These are phyloP conservation scores for Coptotermes formosanus DNA, from an alignment of 1,140 invertebrate genomes.

Conservation along the genomic window DNA sequence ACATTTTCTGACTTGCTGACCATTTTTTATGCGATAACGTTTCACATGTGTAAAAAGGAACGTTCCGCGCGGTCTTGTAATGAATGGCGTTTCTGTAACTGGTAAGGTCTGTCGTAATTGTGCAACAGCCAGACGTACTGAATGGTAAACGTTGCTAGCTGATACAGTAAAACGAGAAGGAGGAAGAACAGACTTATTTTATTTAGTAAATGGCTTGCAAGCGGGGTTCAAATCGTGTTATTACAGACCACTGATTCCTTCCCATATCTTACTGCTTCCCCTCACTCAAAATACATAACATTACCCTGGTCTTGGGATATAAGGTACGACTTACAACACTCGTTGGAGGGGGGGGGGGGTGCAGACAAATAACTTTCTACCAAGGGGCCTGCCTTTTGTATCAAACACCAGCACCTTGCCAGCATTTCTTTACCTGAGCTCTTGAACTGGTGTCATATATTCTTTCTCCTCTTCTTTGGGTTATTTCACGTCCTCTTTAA, in stretches of 20 bases:
- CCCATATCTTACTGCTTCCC: neutral
- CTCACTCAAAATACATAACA: neutral
- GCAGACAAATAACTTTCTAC: neutral
- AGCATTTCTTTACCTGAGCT: neutral
- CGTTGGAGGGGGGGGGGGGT: neutral
- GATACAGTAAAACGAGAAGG: neutral
- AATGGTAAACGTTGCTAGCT: neutral
- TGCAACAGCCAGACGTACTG: neutral
- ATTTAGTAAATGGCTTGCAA: conserved; percentile 2
- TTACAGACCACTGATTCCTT: conserved; percentile 9
- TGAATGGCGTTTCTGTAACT: neutral
- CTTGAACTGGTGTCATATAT: neutral
- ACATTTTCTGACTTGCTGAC: too few relatives aligned
- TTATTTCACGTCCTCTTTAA: neutral
- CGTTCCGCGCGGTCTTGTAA: neutral
- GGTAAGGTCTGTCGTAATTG: neutral
- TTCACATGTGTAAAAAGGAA: too few relatives aligned
- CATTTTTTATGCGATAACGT: too few relatives aligned
- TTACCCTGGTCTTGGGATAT: neutral
- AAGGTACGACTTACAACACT: neutral
- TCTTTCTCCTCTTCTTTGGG: neutral
- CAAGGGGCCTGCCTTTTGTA: neutral
- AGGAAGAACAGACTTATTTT: neutral
- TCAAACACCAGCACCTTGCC: neutral
- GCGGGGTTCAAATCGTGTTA: neutral